These are phyloP conservation scores for Ooceraea biroi DNA, from an alignment of 1,140 invertebrate species.

Conservation along the genomic window DNA sequence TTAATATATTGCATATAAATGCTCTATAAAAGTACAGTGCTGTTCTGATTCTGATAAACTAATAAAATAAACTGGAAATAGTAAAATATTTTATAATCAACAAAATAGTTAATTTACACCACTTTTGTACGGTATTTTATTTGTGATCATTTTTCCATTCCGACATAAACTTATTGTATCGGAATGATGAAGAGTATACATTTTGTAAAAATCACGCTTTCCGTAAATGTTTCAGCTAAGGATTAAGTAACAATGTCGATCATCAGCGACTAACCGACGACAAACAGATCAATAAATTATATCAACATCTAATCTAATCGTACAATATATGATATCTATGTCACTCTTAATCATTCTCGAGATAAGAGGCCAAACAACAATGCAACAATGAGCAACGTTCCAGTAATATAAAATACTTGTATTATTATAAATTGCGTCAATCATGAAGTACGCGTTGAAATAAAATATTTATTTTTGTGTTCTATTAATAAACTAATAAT, in stretches of 20 bases:
- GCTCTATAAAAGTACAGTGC: too few relatives aligned
- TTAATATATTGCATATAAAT: too few relatives aligned
- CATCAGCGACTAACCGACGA: neutral
- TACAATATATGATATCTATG: constrained; percentile 10
- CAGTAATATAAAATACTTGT: neutral
- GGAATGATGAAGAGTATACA: constrained; percentile 16
- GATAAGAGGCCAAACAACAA: neutral
- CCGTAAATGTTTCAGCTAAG: neutral
- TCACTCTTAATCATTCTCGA: constrained; percentile 20
- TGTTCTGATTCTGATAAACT: constrained; percentile 18
- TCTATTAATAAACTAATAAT: neutral
- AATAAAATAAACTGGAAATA: neutral
- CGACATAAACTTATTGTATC: neutral
- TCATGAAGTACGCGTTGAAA: neutral
- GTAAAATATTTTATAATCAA: neutral
- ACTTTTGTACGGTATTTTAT: neutral
- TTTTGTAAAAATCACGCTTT: neutral
- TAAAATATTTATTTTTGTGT: neutral
- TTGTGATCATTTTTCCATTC: neutral
- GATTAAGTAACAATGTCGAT: neutral
- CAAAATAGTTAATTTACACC: neutral
- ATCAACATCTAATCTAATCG: constrained; percentile 5
- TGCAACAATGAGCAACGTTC: constrained; percentile 29
- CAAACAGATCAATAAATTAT: neutral
- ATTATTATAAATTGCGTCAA: neutral